Percentiles rank a stretch among this genome's conserved stretches.
Evolutionary conservation across 2,888 invertebrate genomes (phyloP).

Genomic region (Nudaria mundana): DNA sequence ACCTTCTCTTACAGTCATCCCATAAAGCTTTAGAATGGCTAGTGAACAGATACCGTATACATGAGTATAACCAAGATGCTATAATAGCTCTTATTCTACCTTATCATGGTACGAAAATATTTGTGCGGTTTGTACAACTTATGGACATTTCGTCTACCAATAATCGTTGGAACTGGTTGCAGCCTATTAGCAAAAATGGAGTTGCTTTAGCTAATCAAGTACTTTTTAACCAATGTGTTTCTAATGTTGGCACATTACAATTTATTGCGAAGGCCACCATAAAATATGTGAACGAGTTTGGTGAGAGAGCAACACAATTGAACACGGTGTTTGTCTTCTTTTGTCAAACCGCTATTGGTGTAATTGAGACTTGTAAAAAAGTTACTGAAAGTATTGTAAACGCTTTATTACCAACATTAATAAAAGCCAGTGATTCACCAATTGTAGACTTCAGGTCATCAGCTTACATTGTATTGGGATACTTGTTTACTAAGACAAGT

Average conservation of each 20-base stretch:
- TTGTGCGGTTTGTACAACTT: constrained; percentile 90
- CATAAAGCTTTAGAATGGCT: constrained; percentile 98
- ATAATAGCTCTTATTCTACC: constrained; percentile 92
- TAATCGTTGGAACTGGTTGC: constrained; percentile 90
- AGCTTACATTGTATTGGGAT: constrained; percentile 87
- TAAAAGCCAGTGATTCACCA: constrained; percentile 85
- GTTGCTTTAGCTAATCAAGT: constrained; percentile 86
- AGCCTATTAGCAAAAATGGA: constrained; percentile 87
- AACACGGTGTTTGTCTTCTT: constrained; percentile 91
- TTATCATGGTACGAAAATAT: constrained; percentile 95
- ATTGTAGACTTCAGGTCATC: constrained; percentile 87
- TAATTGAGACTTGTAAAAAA: constrained; percentile 79
- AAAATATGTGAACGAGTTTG: constrained; percentile 80
- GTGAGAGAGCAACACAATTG: constrained; percentile 80
- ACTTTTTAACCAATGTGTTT: constrained; percentile 87
- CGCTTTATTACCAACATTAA: constrained; percentile 85
- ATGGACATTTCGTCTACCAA: constrained; percentile 82
- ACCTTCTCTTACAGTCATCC: constrained; percentile 89
- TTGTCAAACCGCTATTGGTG: constrained; percentile 87
- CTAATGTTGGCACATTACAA: constrained; percentile 57
- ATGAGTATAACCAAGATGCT: constrained; percentile 92
- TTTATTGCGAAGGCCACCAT: constrained; percentile 54
- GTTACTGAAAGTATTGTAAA: constrained; percentile 84
- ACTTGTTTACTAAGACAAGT: constrained; percentile 83
- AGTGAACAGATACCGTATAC: constrained; percentile 92